Percentiles rank a stretch among this genome's conserved stretches.
phyloP scores from a whole-genome alignment of 2,113 vertebrate species.

The Solea solea region DNA sequence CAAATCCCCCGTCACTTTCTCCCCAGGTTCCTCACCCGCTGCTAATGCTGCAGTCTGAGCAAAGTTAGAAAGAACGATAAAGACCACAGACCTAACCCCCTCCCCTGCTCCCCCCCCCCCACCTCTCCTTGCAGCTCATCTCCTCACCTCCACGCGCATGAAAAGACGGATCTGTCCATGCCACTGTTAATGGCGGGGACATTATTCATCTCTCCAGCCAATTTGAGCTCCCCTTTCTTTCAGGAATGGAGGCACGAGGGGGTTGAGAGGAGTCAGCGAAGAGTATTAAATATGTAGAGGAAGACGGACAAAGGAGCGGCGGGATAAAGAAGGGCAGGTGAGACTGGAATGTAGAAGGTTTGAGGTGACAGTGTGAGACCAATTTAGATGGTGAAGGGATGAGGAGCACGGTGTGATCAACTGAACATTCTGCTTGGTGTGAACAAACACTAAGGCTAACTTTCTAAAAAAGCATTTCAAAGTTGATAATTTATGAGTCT shows the following conservation, averaged over 20 bases:
- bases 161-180: conserved; percentile 85
- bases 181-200: conserved; percentile 84
- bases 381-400: conserved; percentile 44
- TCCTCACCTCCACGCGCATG: conserved; percentile 74
- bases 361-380: conserved; percentile 1
- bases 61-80: conserved; percentile 41
- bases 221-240: conserved; percentile 79
- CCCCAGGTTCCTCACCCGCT: no score
- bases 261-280: conserved; percentile 78
- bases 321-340: conserved; percentile 68
- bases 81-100: conserved; percentile 16
- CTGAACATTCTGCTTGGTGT: not conserved
- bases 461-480: conserved; percentile 9
- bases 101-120: conserved; percentile 46
- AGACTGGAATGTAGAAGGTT: conserved; percentile 58
- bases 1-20: no score
- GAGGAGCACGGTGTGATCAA: conserved; percentile 2
- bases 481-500: conserved; percentile 43
- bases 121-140: conserved; percentile 58
- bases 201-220: conserved; percentile 88
- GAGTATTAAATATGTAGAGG: conserved; percentile 85
- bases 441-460: not conserved
- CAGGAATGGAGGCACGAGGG: conserved; percentile 65
- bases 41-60: no score
- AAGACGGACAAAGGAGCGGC: conserved; percentile 68